phyloP scores from a whole-genome alignment of 2,113 vertebrate species.

The Ceratotherium simum region DNA sequence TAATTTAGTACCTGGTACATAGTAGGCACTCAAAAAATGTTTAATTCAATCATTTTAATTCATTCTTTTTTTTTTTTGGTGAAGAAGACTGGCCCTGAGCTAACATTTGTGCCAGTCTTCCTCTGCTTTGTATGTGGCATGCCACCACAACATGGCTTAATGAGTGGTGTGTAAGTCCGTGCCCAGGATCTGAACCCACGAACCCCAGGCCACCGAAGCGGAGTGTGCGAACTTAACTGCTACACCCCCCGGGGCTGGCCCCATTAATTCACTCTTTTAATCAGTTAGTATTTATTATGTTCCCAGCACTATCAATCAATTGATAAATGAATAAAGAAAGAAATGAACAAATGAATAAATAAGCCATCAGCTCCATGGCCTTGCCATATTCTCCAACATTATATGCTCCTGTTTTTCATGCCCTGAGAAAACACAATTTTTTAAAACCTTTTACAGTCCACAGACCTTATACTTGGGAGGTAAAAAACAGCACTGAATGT shows the following conservation, averaged over 20 bases:
- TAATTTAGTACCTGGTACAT: neutral
- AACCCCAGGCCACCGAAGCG: no score
- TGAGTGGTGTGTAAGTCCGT: no score
- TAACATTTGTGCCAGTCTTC: no score
- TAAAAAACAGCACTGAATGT: neutral
- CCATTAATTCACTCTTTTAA: neutral
- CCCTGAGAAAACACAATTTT: slow-evolving; percentile 7
- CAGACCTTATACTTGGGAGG: neutral
- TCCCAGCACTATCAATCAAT: neutral
- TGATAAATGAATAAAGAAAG: neutral
- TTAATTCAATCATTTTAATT: neutral
- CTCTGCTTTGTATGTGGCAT: no score
- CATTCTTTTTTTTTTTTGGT: neutral
- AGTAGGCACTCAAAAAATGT: neutral
- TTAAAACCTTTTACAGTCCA: neutral
- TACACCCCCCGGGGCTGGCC: no score
- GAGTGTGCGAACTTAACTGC: no score
- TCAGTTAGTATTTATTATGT: neutral
- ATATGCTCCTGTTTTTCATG: neutral
- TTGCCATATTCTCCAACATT: neutral
- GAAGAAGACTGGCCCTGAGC: no score
- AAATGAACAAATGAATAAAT: neutral
- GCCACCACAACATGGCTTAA: no score
- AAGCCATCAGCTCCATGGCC: neutral
- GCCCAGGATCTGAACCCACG: no score